phyloP scores from a whole-genome alignment of 2,797 vertebrate species.

The Channa striata region DNA sequence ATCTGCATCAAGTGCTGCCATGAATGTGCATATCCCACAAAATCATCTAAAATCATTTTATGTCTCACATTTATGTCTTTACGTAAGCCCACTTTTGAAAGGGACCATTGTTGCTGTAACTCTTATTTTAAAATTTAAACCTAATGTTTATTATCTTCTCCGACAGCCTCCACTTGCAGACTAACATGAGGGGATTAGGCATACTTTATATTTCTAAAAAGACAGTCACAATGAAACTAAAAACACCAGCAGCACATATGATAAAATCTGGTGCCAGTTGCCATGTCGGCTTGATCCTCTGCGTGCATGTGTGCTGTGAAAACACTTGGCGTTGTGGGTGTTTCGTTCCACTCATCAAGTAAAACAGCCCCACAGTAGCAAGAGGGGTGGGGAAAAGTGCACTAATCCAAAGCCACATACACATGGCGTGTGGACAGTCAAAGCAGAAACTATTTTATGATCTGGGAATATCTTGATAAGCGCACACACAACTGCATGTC shows the following conservation, averaged over 20 bases:
- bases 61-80: slow-evolving; percentile 14
- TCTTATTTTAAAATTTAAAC: slow-evolving; percentile 45
- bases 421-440: background rate
- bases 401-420: slow-evolving; percentile 14
- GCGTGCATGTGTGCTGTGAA: slow-evolving; percentile 45
- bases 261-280: slow-evolving; percentile 79
- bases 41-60: slow-evolving; percentile 12
- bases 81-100: slow-evolving; percentile 1
- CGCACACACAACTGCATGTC: background rate
- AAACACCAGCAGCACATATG: slow-evolving; percentile 43
- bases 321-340: slow-evolving; percentile 60
- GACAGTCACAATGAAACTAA: slow-evolving; percentile 66
- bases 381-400: slow-evolving; percentile 31
- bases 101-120: slow-evolving; percentile 30
- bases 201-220: slow-evolving; percentile 54
- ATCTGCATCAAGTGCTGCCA: background rate
- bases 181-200: slow-evolving; percentile 72
- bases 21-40: background rate
- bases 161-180: slow-evolving; percentile 40
- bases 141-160: slow-evolving; percentile 60
- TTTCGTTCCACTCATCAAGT: slow-evolving; percentile 39
- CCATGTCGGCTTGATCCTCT: slow-evolving; percentile 58
- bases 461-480: slow-evolving; percentile 44
- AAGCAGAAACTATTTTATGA: slow-evolving; percentile 7
- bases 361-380: slow-evolving; percentile 28